Evolutionary conservation across 2,797 vertebrate species (phyloP), one percentile per base, ranked within the genome.

Genomic region (Lophius americanus): DNA sequence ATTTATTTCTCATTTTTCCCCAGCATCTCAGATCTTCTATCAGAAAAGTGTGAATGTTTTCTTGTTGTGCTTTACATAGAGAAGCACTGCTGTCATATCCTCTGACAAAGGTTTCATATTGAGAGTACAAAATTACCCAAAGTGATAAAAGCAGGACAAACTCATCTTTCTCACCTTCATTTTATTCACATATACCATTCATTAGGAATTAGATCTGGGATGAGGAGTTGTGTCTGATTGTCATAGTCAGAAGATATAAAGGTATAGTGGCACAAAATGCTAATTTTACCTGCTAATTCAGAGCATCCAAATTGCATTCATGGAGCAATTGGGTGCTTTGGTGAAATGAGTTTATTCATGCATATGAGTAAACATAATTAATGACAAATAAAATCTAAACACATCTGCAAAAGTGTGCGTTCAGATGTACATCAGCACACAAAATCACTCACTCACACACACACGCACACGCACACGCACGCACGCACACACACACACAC

Each of bases 321-420:
- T 14, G 53, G 36, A 66, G 62, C 51, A 32, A 32, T 23, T 74
- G 61, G 66, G 74, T 58, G 60, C 23, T 23, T 23, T 56, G 58
- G 79, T 44, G 67, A 81, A 67, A 68, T 72, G 64, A 80, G 76
- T 72, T 75, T 53, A 73, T 50, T 64, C 84, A 82, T 67, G 72
- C 11, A n/a, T 73, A 57, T 56, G 78, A 60, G 73, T 70, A 71
- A 13, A 2, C 35, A 52, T n/a, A 52, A 37, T 52, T 62, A 23
- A 23, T 23, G 23, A 23, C 23, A 23, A 23, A 23, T 23, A 23
- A 23, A 23, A 23, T 23, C 23, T 23, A 23, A 23, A 23, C 23
- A 23, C 23, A 23, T 23, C 23, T 23, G 23, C 23, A 23, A 1
- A 23, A 23, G 23, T 23, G 23, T 23, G 23, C 23, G 23, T 23